Conservation (phyloP, 2,113 vertebrate species). For the Myxocyprinus asiaticus region DNA sequence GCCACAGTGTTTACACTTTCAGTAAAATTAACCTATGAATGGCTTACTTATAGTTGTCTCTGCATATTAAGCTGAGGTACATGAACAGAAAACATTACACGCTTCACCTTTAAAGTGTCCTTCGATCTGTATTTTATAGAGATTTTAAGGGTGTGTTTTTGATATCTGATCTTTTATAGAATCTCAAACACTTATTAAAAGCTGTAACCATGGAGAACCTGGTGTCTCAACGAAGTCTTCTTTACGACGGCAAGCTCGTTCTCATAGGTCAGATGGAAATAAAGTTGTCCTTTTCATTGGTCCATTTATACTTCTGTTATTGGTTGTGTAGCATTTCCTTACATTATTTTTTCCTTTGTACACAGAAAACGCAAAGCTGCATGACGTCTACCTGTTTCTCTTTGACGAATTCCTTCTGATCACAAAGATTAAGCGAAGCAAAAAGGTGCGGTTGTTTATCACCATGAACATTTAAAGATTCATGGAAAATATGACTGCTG, state of each 20-base stretch:
- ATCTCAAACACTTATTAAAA: constrained; percentile 85
- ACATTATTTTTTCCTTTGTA: constrained; percentile 4
- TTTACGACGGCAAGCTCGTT: constrained; percentile 83
- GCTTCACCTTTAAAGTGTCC: too few species aligned
- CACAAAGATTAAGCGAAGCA: constrained; percentile 87
- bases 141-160: background rate
- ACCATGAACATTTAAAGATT: background rate
- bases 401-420: constrained; percentile 90
- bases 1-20: too few species aligned
- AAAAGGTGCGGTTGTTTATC: constrained; percentile 74
- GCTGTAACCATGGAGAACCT: constrained; percentile 82
- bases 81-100: too few species aligned
- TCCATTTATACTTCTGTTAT: background rate
- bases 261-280: constrained; percentile 75
- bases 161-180: constrained; percentile 65
- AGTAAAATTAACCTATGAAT: too few species aligned
- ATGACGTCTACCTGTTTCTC: constrained; percentile 86
- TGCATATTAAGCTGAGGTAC: too few species aligned
- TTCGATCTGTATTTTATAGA: background rate
- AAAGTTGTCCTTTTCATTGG: background rate
- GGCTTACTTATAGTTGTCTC: too few species aligned
- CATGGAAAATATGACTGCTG: background rate
- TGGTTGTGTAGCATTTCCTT: background rate
- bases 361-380: constrained; percentile 83
- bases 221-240: constrained; percentile 81